Percentiles rank a stretch among this genome's conserved stretches.
Conservation (phyloP, 2,797 vertebrate genomes). For the Myotis findleyi region DNA sequence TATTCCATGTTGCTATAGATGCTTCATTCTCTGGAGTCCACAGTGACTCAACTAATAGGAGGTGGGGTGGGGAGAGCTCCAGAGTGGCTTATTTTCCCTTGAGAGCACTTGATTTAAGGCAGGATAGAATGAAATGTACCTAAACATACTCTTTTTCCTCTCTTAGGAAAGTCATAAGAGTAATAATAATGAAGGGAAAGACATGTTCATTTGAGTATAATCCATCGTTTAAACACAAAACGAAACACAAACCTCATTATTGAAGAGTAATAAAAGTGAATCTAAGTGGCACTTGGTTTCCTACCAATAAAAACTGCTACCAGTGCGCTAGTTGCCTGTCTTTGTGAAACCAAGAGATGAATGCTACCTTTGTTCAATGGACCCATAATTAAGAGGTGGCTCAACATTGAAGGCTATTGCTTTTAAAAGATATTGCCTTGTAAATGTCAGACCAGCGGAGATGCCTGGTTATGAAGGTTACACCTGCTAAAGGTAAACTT, state of each 20-base stretch:
- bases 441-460: conserved; percentile 60
- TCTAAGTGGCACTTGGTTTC: conserved; percentile 62
- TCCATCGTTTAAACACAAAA: background rate
- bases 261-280: conserved; percentile 68
- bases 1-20: background rate
- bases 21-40: conserved; percentile 8
- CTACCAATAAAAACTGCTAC: conserved; percentile 62
- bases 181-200: conserved; percentile 61
- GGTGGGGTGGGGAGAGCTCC: background rate
- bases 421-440: conserved; percentile 54
- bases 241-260: conserved; percentile 45
- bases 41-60: conserved; percentile 38
- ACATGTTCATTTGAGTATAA: conserved; percentile 26
- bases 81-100: background rate
- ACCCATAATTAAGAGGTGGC: conserved; percentile 57
- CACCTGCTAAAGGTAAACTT: background rate
- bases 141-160: conserved; percentile 3
- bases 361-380: conserved; percentile 68
- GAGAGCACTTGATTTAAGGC: conserved; percentile 10
- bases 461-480: conserved; percentile 33
- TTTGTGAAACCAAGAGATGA: conserved; percentile 40
- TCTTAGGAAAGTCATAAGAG: conserved; percentile 66
- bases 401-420: conserved; percentile 37
- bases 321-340: background rate
- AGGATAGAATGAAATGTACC: conserved; percentile 9